Evolutionary conservation across 2,113 vertebrate species (phyloP), one percentile per base, ranked within the genome.

Genomic region (Passer domesticus): DNA sequence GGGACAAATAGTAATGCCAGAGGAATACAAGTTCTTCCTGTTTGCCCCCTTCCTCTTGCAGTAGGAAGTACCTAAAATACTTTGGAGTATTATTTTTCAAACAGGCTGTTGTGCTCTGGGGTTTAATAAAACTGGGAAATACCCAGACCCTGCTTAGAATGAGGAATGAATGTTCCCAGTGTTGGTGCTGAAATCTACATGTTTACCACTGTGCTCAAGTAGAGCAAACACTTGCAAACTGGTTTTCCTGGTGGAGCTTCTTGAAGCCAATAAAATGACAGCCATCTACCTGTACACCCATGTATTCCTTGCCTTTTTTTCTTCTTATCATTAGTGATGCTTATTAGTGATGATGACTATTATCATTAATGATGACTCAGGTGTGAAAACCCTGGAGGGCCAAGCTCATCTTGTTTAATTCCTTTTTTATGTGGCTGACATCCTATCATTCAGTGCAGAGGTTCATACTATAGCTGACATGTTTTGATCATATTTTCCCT

Each of bases 11-110:
- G 59, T 89, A 95, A 94, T 69, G 62, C 62, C 53, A 66, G 84
- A 73, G 84, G 78, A 94, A 87, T 87, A 95, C 74, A 73, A 62
- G 77, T 87, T 96, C 70, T 91, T 92, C 93, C 91, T 80, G 89
- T 83, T 92, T 83, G 25, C 69, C 70, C 67, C 33, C n/a, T 94
- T 92, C 87, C 24, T 69, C 75, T 62, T 90, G 49, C 43, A 73
- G 53, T 43, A 82, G 78, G 62, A 96, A 92, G 59, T 66, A 94
- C 28, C 58, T 59, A 23, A 60, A 94, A 76, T 73, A 77, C 30
- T 66, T 81, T 12, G 15, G 52, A 50, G 68, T 62, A n/a, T 23
- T 86, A 50, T n/a, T 88, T 81, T 78, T 56, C 46, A 53, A 94
- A 24, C 11, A 44, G 12, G 24, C 9, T 25, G 44, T 76, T 46